phyloP scores from a whole-genome alignment of 2,113 vertebrate genomes.

The Thinocorus orbignyianus region DNA sequence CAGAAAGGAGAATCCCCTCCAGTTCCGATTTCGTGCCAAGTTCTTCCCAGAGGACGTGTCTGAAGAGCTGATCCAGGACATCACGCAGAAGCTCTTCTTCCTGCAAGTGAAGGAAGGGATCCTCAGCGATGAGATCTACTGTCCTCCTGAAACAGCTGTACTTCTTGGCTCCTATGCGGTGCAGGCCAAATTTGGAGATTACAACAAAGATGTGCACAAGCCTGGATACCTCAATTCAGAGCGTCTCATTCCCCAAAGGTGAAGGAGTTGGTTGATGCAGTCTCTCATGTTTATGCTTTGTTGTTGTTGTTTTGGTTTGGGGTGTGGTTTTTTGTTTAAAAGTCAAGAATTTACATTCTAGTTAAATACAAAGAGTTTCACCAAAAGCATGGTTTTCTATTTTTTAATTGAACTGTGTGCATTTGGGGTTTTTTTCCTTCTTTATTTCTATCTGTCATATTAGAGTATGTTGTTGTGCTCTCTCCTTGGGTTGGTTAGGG shows the following conservation, averaged over 20 bases:
- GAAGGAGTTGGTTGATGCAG: background rate
- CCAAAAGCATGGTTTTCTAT: background rate
- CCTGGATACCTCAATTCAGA: conserved; percentile 90
- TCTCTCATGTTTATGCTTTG: background rate
- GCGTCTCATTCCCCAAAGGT: conserved; percentile 91
- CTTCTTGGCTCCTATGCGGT: conserved; percentile 94
- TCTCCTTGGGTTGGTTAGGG: background rate
- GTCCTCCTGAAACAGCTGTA: conserved; percentile 94
- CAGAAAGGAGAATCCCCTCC: conserved; percentile 91
- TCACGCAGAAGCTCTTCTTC: conserved; percentile 97
- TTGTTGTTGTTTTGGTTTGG: background rate
- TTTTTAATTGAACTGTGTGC: background rate
- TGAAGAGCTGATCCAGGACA: conserved; percentile 94
- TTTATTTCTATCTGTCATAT: background rate
- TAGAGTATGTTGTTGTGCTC: background rate
- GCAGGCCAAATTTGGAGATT: conserved; percentile 96
- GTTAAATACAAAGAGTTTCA: background rate
- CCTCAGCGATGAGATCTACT: conserved; percentile 92
- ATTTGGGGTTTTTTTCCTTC: background rate
- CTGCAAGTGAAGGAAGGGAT: conserved; percentile 94
- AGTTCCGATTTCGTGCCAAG: conserved; percentile 94
- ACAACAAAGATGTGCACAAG: conserved; percentile 84
- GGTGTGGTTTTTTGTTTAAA: background rate
- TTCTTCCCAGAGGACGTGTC: conserved; percentile 95
- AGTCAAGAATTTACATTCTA: background rate